Percentiles rank a stretch among this genome's conserved stretches.
Evolutionary conservation across 2,888 invertebrate species (phyloP).

Genomic region (Drosophila ezoana): DNA sequence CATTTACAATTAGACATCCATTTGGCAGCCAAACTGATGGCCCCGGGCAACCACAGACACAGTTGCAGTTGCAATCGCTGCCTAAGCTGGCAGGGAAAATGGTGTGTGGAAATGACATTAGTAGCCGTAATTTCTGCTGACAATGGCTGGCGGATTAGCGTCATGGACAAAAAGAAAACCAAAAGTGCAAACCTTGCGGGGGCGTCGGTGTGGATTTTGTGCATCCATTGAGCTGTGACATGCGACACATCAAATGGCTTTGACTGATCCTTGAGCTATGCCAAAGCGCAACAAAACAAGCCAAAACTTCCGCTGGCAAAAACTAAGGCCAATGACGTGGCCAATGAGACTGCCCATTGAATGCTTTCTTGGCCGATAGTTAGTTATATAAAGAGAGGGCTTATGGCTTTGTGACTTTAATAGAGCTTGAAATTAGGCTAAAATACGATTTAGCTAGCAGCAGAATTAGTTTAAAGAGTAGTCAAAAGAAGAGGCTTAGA

Average conservation of each 20-base stretch:
- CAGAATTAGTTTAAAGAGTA: background rate
- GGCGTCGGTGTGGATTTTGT: conserved; percentile 20
- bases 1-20: conserved; percentile 59
- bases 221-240: conserved; percentile 48
- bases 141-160: conserved; percentile 73
- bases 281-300: conserved; percentile 29
- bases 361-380: conserved; percentile 17
- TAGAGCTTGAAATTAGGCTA: background rate
- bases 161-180: conserved; percentile 32
- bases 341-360: conserved; percentile 43
- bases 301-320: conserved; percentile 19
- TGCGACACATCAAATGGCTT: conserved; percentile 49
- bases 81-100: conserved; percentile 46
- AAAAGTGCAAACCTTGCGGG: conserved; percentile 47
- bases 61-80: conserved; percentile 8
- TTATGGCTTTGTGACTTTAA: too few species aligned
- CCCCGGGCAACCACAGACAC: conserved; percentile 24
- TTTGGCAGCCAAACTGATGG: conserved; percentile 53
- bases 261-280: conserved; percentile 66
- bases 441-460: background rate
- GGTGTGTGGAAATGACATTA: conserved; percentile 65
- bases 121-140: conserved; percentile 66
- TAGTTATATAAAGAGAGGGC: background rate
- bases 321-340: conserved; percentile 52
- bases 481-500: background rate